Base-by-base conservation (phyloP, 2,113 vertebrate species). In the Lepus americanus region DNA sequence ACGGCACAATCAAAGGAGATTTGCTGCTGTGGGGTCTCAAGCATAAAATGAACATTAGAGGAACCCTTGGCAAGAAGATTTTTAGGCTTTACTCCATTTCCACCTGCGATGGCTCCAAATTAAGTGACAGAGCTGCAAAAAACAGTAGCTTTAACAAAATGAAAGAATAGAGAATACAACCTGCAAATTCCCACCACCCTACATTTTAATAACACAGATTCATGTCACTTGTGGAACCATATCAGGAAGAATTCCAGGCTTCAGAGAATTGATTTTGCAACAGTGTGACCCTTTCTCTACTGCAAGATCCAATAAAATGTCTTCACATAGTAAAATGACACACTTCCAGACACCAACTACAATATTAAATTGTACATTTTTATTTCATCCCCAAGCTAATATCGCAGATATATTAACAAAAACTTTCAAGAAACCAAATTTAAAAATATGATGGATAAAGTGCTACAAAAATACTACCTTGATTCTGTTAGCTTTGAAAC, bases 151-250 rank as follows among this genome's bases (percentile, higher is more conserved):
- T 85, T 95, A 39, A 61, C 6, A 86, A 94, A 61, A 7, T 70
- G 29, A 17, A 11, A 94, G 22, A 81, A 74, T 25, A 5, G 31
- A 73, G 10, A 94, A 70, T 70, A 80, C 16, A 84, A 72, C 1
- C 7, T 90, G 3, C 13, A 92, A 64, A 80, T 72, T 20, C 23
- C 7, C 11, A 73, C 16, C 23, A 61, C 2, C 2, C 23, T 80
- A 8, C 7, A 53, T 76, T 91, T 87, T 93, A 86, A 66, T 79
- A 77, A 89, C 90, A 78, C 73, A 67, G 25, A 83, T 94, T 1
- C 49, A 51, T 76, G 8, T 33, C 83, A 55, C 22, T 93, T 90
- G 94, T 89, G 53, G 77, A 97, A 90, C 23, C 36, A 78, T 39
- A 19, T 88, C 85, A 78, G 14, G 22, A 95, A 88, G 53, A 78